Evolutionary conservation across 2,888 invertebrate genomes (phyloP).

Genomic region (Lissonota sp.): DNA sequence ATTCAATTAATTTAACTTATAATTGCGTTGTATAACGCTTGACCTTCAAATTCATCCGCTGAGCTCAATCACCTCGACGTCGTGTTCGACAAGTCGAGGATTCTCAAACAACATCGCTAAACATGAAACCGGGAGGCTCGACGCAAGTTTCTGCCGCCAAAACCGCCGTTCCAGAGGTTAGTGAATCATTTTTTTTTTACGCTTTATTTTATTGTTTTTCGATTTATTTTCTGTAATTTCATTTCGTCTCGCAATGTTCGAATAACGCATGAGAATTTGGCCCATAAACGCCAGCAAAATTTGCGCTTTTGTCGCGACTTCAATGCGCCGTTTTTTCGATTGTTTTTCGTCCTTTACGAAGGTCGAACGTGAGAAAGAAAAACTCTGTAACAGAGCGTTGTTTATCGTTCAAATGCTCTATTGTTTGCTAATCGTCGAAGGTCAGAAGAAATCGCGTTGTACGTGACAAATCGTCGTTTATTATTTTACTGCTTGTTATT

Average conservation of each 20-base stretch:
- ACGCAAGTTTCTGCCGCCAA: slow-evolving; percentile 76
- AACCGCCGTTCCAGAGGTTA: slow-evolving; percentile 77
- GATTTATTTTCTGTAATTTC: neutral
- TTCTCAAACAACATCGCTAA: slow-evolving; percentile 47
- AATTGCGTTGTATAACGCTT: neutral
- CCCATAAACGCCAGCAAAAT: neutral
- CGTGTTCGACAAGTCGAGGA: slow-evolving; percentile 50
- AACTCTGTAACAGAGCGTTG: neutral
- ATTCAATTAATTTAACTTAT: neutral
- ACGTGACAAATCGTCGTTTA: too few relatives aligned
- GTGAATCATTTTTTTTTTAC: slow-evolving; percentile 46
- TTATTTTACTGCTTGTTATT: too few relatives aligned
- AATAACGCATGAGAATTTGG: slow-evolving; percentile 3
- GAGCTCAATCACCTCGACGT: slow-evolving; percentile 15
- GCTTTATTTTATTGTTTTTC: neutral
- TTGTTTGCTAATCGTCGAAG: neutral
- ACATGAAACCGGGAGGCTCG: slow-evolving; percentile 77
- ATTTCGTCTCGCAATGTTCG: neutral
- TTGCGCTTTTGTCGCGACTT: neutral
- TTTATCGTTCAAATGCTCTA: slow-evolving; percentile 22
- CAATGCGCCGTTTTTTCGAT: neutral
- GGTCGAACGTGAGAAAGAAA: slow-evolving; percentile 34
- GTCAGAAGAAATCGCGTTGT: slow-evolving; percentile 1
- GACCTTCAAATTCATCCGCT: neutral
- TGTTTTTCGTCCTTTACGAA: neutral